Evolutionary conservation across 2,888 invertebrate genomes (phyloP).

Genomic region (Drosophila stalkeri): DNA sequence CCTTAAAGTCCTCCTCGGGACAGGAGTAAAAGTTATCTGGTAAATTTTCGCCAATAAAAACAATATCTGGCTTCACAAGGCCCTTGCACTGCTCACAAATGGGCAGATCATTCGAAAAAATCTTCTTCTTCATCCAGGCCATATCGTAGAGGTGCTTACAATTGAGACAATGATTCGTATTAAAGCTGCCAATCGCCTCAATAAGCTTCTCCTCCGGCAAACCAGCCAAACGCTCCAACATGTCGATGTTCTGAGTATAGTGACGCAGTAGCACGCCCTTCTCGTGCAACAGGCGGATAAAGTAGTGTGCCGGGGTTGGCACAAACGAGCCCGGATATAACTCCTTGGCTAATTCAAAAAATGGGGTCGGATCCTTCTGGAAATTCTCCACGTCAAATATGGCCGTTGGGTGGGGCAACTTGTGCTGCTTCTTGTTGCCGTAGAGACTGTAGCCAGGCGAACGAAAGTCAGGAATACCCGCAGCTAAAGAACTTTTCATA

Average conservation of each 20-base stretch:
- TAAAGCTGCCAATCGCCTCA: constrained; percentile 97
- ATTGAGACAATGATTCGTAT: constrained; percentile 92
- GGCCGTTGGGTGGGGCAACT: constrained; percentile 95
- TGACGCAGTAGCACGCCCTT: constrained; percentile 92
- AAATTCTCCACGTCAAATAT: constrained; percentile 97
- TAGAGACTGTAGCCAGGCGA: constrained; percentile 97
- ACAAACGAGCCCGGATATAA: constrained; percentile 94
- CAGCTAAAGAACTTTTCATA: constrained; percentile 67
- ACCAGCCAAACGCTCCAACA: constrained; percentile 94
- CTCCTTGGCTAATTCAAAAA: constrained; percentile 95
- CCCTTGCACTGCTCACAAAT: constrained; percentile 91
- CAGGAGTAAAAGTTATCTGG: constrained; percentile 91
- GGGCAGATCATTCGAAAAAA: constrained; percentile 91
- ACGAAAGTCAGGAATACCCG: constrained; percentile 97
- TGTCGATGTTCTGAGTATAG: constrained; percentile 97
- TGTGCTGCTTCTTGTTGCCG: constrained; percentile 95
- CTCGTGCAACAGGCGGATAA: constrained; percentile 92
- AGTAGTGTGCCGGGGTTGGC: constrained; percentile 96
- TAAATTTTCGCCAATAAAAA: constrained; percentile 97
- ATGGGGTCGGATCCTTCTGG: constrained; percentile 94
- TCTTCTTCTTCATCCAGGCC: constrained; percentile 94
- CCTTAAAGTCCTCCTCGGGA: constrained; percentile 90
- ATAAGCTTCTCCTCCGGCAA: constrained; percentile 93
- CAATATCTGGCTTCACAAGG: constrained; percentile 97
- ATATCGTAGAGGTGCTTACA: constrained; percentile 91